Evolutionary conservation across 2,888 invertebrate species (phyloP), one percentile per base, ranked within the genome.

Genomic region (Miltochrista miniata): DNA sequence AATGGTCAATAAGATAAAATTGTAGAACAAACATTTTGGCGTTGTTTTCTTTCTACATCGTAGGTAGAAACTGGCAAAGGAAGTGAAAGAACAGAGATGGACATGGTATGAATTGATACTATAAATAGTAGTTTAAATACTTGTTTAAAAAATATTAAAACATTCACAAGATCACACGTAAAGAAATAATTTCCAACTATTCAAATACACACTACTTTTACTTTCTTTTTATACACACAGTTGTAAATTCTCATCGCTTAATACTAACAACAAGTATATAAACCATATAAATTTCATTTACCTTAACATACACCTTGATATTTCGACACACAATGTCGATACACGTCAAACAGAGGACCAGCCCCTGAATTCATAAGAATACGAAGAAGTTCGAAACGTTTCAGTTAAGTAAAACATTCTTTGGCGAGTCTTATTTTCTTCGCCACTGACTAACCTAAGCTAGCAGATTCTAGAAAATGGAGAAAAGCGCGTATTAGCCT

Each of bases 401-500:
- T 68, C 52, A 59, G 68, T 64, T 57, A 59, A 66, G 39, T 59
- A 60, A 43, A 54, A 48, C 59, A 62, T 56, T 61, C 53, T 54
- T 67, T 72, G 72, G 72, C 71, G 66, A 70, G 73, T 64, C 64
- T 64, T 69, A 61, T 61, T 68, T 61, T 57, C 58, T 67, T 74
- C 69, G 69, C 72, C 70, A 76, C 82, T 85, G 85, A 79, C 87
- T 87, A 90, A 80, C 72, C 85, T 90, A 90, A 81, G 76, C 89
- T 89, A 90, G 89, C 90, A 69, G 79, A 75, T 76, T 72, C 84
- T 89, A 88, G 68, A 81, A 80, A 79, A 80, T 56, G 86, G 90
- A 89, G 89, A 87, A 80, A 70, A 90, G 87, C 90, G 89, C 90
- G 87, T 81, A 57, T 64, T 74, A 63, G 77, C 88, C 90, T 88